Base-by-base conservation (phyloP, 2,797 vertebrate genomes). In the Enteromius paludinosus region DNA sequence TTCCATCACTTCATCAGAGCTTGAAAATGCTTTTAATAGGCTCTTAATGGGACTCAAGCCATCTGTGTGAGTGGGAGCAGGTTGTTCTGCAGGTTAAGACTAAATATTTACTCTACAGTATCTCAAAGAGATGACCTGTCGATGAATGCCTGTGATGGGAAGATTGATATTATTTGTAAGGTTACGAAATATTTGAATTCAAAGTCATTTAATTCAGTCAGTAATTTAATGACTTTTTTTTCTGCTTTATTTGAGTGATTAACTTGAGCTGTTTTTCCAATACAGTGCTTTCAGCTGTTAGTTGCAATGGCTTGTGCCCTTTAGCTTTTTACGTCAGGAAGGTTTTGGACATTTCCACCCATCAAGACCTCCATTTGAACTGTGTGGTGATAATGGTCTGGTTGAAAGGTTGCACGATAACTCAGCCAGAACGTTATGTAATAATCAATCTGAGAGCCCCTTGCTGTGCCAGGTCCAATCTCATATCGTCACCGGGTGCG, bases 1-100 rank as follows among this genome's bases (percentile, higher is more conserved):
- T 97, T 97, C 96, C 95, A 95, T 86, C 86, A 90, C 92, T 95
- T 93, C 95, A 96, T 87, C 93, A 90, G 91, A 94, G 95, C 94
- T 90, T 94, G 90, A 95, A 94, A 95, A 94, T 94, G 91, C 89
- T 89, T 92, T 89, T 94, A 93, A 93, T 92, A 93, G 90, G 90
- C 84, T 49, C 81, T 89, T 90, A 88, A 92, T 90, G 86, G 87
- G 89, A 90, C 87, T 73, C 61, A 74, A 68, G 79, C 33, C 72
- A 82, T 68, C 20, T 25, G 72, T 83, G 75, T 82, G 47, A 12
- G 69, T 70, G 69, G 59, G 38, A 72, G 70, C 54, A 11, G 79
- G 71, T 47, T 25, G 80, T 78, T 84, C 30, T 10, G 61, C 23
- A 71, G 81, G 72, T 82, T 69, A 33, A 87, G 87, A 56, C 86